Evolutionary conservation across 2,797 vertebrate genomes (phyloP), one percentile per base, ranked within the genome.

Genomic region (Oreochromis mossambicus): DNA sequence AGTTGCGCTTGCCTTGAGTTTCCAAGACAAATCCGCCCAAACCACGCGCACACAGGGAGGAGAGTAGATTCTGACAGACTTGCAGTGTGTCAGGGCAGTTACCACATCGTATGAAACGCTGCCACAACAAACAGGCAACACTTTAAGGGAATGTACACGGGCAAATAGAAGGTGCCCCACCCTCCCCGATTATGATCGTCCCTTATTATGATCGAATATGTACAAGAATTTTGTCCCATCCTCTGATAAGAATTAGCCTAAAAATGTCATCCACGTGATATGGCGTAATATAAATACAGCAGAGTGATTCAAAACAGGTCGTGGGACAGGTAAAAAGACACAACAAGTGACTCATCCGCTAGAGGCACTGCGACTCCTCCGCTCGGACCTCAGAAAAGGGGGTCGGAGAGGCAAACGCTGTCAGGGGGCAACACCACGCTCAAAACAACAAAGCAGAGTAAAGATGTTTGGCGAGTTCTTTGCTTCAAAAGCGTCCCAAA

Each of bases 381-480:
- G 0, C 0, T 68, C 48, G 8, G 54, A 86, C 83, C 81, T 54
- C 61, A n/a, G 38, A 8, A 58, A 13, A 19, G 24, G 55, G 21
- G 3, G 19, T 15, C 19, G 2, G 48, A 8, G 21, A 50, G 63
- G 46, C 26, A 48, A 68, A 41, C 3, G 4, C 34, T n/a, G 38
- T 36, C 68, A 3, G 43, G 15, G n/a, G 38, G 36, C 24, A 8
- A 84, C 66, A 14, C 51, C 52, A 1, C 8, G 17, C 63, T 63
- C 36, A 41, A 76, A 91, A 87, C 54, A 63, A 79, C 15, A 6
- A 24, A 52, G 75, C 5, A 5, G 17, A 24, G 85, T 29, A 76
- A 87, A 34, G 36, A 73, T 32, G 88, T 94, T 94, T 94, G 92
- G 92, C 92, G 87, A 90, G 81, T 88, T 82, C 75, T 82, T 38